Evolutionary conservation across 2,888 invertebrate genomes (phyloP), one percentile per base, ranked within the genome.

Genomic region (Drosophila gaucha): DNA sequence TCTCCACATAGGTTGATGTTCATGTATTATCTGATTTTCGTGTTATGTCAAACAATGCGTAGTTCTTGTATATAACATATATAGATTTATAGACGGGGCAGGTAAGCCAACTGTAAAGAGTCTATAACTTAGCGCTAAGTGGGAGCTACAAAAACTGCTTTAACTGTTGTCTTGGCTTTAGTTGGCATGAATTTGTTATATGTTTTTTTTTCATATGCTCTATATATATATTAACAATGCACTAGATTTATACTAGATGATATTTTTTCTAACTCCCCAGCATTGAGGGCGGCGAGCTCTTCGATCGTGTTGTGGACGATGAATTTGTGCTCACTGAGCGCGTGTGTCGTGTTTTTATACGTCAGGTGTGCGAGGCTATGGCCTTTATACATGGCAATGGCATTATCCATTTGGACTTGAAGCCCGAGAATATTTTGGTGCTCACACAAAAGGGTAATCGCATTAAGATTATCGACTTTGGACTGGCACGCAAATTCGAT

Each of bases 351-450:
- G 96, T 98, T 66, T 99, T 99, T 91, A 97, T 99, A 94, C 93
- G 98, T 35, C 99, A 99, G 92, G 98, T 99, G 74, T 99, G 99
- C 92, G 99, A 99, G 91, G 99, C 99, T 24, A 96, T 99, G 74
- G 96, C 97, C 89, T 99, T 98, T 91, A 98, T 99, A 89, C 99
- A 99, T 90, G 95, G 96, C 63, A 97, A 98, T 92, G 96, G 97
- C 87, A 98, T 99, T 79, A 93, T 99, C 56, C 99, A 99, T 93
- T 94, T 99, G 56, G 99, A 99, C 91, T 95, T 99, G 94, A 99
- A 99, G 96, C 99, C 99, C 9, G 99, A 99, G 92, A 99, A 99
- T 92, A 98, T 99, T 83, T 94, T 99, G 50, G 99, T 99, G 89
- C 94, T 99, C 22, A 97, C 99, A 62, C 96, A 97, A 90, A 95